phyloP scores from a whole-genome alignment of 2,797 vertebrate genomes.

The Alfaro cultratus region DNA sequence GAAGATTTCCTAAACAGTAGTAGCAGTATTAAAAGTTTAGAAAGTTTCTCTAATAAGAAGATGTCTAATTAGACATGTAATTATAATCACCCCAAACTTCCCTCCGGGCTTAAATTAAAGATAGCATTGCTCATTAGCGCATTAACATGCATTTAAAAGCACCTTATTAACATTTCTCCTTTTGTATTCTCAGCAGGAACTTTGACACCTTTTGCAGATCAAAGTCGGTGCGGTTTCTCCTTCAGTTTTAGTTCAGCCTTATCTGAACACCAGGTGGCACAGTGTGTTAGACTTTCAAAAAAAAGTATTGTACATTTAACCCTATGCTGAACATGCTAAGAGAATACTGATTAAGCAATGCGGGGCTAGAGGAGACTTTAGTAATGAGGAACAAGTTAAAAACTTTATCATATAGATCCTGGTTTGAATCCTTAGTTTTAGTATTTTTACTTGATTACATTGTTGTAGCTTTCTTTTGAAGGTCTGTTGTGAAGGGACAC shows the following conservation, averaged over 20 bases:
- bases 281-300: neutral
- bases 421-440: neutral
- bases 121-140: neutral
- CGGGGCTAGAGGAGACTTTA: neutral
- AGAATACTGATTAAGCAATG: neutral
- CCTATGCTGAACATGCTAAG: neutral
- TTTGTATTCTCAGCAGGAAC: neutral
- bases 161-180: neutral
- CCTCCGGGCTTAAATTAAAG: neutral
- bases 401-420: neutral
- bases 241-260: neutral
- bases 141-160: neutral
- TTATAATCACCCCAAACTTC: neutral
- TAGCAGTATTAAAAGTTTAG: neutral
- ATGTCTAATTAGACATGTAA: slow-evolving; percentile 1
- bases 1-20: neutral
- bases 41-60: neutral
- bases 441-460: neutral
- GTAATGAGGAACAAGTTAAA: neutral
- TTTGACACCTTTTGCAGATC: neutral
- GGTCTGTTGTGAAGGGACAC: neutral
- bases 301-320: neutral
- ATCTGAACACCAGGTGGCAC: neutral
- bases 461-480: neutral
- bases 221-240: neutral